These are phyloP conservation scores for Montipora foliosa DNA, from an alignment of 64 coral and sea anemone genomes.

Conservation along the genomic window DNA sequence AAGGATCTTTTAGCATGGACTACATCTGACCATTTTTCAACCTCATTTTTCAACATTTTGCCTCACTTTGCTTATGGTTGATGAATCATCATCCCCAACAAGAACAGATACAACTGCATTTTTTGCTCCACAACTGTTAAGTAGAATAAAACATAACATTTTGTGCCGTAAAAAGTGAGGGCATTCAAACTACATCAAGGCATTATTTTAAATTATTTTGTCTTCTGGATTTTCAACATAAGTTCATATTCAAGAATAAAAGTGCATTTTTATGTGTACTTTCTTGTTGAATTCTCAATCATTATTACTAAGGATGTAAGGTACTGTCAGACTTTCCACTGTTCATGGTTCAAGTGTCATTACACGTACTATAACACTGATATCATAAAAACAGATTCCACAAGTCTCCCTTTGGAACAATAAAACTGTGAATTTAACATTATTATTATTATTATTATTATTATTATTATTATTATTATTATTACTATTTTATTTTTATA, in stretches of 20 bases:
- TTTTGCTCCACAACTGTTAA: neutral
- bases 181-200: neutral
- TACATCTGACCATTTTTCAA: slow-evolving; percentile 27
- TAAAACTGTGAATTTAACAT: neutral
- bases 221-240: no score
- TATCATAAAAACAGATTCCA: no score
- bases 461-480: neutral
- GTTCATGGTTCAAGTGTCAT: no score
- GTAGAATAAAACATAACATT: no score
- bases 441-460: neutral
- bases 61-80: slow-evolving; percentile 2
- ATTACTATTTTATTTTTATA: neutral
- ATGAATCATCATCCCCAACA: slow-evolving; percentile 28
- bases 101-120: neutral
- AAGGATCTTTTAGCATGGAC: slow-evolving; percentile 30
- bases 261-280: no score
- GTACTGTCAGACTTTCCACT: no score
- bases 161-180: neutral
- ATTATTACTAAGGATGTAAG: no score
- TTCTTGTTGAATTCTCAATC: no score
- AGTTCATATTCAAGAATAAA: no score
- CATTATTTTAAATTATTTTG: no score
- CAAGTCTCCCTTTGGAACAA: no score
- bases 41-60: slow-evolving; percentile 13
- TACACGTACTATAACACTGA: no score